These are phyloP conservation scores for Cabera pusaria DNA, from an alignment of 2,888 invertebrate species.

Conservation along the genomic window DNA sequence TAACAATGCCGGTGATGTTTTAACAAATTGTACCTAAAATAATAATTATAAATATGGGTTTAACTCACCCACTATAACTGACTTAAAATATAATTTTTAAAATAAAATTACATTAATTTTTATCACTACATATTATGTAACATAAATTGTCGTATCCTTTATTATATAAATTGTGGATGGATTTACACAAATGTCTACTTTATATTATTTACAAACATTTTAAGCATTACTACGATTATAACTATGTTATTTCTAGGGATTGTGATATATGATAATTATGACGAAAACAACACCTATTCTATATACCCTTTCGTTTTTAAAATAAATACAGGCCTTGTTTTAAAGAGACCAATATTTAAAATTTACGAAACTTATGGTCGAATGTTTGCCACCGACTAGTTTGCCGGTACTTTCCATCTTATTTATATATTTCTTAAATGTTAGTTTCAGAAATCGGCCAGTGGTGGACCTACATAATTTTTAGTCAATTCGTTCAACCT, in stretches of 20 bases:
- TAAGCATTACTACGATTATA: conserved; percentile 57
- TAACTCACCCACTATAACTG: conserved; percentile 27
- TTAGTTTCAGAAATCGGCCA: no score
- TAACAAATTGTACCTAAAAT: conserved; percentile 26
- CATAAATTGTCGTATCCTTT: conserved; percentile 19
- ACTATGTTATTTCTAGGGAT: conserved; percentile 38
- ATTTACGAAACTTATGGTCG: background rate
- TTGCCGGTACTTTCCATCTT: no score
- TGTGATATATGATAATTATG: conserved; percentile 32
- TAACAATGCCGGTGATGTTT: conserved; percentile 39
- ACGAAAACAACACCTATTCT: conserved; percentile 33
- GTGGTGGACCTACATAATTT: no score
- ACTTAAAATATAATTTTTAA: conserved; percentile 20
- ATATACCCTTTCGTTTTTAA: conserved; percentile 21
- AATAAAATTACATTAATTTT: conserved; percentile 29
- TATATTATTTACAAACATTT: conserved; percentile 73
- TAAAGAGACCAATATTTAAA: conserved; percentile 2
- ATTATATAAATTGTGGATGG: conserved; percentile 51
- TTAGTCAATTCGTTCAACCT: conserved; percentile 21
- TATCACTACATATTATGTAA: conserved; percentile 23
- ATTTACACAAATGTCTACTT: conserved; percentile 70
- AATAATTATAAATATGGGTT: conserved; percentile 17
- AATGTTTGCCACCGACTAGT: no score
- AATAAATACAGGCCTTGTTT: conserved; percentile 16
- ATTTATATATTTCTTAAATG: no score